A percentile compares a stretch with the other conserved stretches of the same genome.
Conservation (phyloP, 2,888 invertebrate species). For the Blera fallax region DNA sequence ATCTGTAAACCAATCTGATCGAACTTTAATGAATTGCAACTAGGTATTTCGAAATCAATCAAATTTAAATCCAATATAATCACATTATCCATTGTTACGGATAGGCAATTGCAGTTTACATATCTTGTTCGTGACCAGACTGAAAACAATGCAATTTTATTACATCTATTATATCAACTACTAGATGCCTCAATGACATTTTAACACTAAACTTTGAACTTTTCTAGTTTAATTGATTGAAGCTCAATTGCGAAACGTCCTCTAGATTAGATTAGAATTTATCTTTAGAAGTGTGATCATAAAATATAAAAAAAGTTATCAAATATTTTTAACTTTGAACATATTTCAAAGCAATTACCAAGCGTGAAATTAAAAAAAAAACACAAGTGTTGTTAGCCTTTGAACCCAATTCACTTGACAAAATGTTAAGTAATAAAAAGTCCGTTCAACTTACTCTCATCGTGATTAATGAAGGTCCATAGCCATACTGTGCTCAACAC, state of each 20-base stretch:
- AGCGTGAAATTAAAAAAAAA: neutral
- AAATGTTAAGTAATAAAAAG: neutral
- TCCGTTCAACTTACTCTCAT: slow-evolving; percentile 85
- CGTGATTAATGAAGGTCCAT: slow-evolving; percentile 87
- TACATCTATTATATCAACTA: too few relatives aligned
- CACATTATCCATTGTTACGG: too few relatives aligned
- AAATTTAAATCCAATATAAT: too few relatives aligned
- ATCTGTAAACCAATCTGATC: too few relatives aligned
- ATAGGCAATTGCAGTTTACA: too few relatives aligned
- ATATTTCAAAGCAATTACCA: neutral
- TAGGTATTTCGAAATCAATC: too few relatives aligned
- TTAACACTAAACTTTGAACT: neutral
- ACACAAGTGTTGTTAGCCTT: neutral
- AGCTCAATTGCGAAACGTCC: neutral
- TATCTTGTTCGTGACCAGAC: too few relatives aligned
- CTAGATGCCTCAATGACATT: too few relatives aligned
- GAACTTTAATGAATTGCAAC: too few relatives aligned
- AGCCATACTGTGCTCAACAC: slow-evolving; percentile 88
- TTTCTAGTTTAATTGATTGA: neutral
- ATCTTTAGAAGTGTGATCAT: neutral
- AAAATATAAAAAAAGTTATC: neutral
- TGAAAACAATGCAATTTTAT: too few relatives aligned
- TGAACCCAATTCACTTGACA: neutral
- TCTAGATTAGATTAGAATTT: neutral
- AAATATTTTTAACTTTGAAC: neutral